Evolutionary conservation across 2,888 invertebrate species (phyloP), one percentile per base, ranked within the genome.

Genomic region (Thera obeliscata): DNA sequence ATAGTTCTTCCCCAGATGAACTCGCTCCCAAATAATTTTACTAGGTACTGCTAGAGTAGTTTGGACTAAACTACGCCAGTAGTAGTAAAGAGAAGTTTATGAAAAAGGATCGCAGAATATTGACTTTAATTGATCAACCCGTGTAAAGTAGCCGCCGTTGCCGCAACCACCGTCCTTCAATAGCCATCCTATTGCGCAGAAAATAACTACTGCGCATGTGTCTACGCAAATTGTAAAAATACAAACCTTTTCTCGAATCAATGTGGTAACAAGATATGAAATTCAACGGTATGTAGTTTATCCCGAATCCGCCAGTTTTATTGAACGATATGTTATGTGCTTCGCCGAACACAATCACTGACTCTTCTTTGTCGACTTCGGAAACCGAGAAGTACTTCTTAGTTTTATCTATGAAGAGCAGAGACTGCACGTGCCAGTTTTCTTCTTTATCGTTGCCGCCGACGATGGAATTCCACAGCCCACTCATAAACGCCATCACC

Each of bases 331-430:
- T 92, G 63, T 91, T 87, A 67, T 94, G 95, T 2, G 94, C 87
- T 79, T 94, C 94, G 55, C 91, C 86, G 79, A 95, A 95, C 72
- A 96, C 95, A 67, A 95, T 93, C 0, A 96, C 95, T 46, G 83
- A 84, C 72, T 93, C 95, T 76, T 95, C 94, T 74, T 90, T 92
- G 81, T 96, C 96, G 61, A 94, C 81, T 78, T 95, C 95, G 52
- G 96, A 96, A 75, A 96, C 94, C 11, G 96, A 95, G 77, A 96
- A 89, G 76, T 93, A 94, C 85, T 96, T 96, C 86, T 95, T 95
- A 58, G 84, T 91, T 56, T 87, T 88, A 76, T 94, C 94, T 69
- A 94, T 83, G 81, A 94, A 95, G 60, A 95, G 83, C 57, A 83
- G 88, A n/a, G 94, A 89, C 22, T 91, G 66, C 70, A 95, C 94